Evolutionary conservation across 2,113 vertebrate species (phyloP), one percentile per base, ranked within the genome.

Genomic region (Synodontis membranacea): DNA sequence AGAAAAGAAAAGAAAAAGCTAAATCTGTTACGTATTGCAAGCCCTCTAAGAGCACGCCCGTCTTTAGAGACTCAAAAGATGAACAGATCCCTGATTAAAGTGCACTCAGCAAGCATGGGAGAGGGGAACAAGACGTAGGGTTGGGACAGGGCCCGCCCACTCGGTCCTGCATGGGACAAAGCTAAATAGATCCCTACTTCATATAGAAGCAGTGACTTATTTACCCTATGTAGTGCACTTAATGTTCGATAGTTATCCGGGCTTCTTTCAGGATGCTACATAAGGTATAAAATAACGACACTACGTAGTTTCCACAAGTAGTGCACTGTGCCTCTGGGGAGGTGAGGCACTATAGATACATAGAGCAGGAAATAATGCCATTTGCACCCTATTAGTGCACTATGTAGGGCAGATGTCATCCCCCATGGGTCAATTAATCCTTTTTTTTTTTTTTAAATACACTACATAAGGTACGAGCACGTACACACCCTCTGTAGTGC

Each of bases 61-160:
- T 90, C 87, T 91, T 89, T 58, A 84, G 85, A 80, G 78, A 91
- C 88, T 91, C 84, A 85, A 92, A 92, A 87, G 78, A 76, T 88
- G 88, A 90, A 87, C 91, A 90, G 92, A 87, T 94, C 93, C 93
- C 93, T 95, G 94, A 94, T 93, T 94, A 91, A 93, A 94, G 93
- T 94, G 93, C 93, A 93, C 92, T 89, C 92, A 91, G 90, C 60
- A 89, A 80, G 90, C 91, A 88, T 84, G 46, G 80, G 90, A 83
- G 84, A 58, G 85, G 48, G 80, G 28, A 85, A 78, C 17, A 50
- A 21, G 81, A 68, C 44, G 44, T 5, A 83, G 66, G 79, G 83
- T 62, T 70, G 82, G 79, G 62, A 48, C 48, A 28, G 76, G 74
- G 28, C 44, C 25, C 80, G 21, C 19, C 21, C 31, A 3, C n/a